These are phyloP conservation scores for Paguma larvata DNA, from an alignment of 2,797 vertebrate genomes.

Conservation along the genomic window DNA sequence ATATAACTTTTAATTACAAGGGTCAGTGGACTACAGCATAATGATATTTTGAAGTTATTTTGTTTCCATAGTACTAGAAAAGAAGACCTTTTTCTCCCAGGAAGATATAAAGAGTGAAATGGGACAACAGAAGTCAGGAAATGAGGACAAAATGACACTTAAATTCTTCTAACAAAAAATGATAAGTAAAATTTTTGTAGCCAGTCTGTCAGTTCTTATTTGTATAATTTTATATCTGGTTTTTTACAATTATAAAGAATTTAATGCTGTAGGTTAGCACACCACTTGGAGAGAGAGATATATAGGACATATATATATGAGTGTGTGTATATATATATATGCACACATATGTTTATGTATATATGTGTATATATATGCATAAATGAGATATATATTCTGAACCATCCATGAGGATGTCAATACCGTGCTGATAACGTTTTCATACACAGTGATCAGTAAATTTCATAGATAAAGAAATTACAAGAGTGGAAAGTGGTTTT, in stretches of 20 bases:
- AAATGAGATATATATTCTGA: not conserved
- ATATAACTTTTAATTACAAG: not conserved
- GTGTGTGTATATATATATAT: not conserved
- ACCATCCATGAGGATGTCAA: not conserved
- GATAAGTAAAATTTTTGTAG: not conserved
- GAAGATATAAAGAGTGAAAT: not conserved
- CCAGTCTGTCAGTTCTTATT: not conserved
- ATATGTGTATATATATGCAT: not conserved
- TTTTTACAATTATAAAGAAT: constrained; percentile 4
- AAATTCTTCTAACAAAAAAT: not conserved
- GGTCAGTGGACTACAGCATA: not conserved
- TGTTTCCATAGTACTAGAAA: not conserved
- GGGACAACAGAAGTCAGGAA: not conserved
- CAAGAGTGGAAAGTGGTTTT: constrained; percentile 32
- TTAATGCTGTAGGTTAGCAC: not conserved
- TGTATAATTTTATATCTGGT: not conserved
- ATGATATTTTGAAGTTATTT: constrained; percentile 17
- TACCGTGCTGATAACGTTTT: not conserved
- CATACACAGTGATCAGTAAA: not conserved
- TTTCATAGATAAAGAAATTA: constrained; percentile 29
- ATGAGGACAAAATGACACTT: not conserved
- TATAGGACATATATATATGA: too few species aligned
- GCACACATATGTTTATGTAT: not conserved
- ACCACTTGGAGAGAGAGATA: too few species aligned
- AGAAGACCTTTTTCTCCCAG: not conserved